phyloP scores from a whole-genome alignment of 2,113 vertebrate species.

The Sinocyclocheilus anophthalmus region DNA sequence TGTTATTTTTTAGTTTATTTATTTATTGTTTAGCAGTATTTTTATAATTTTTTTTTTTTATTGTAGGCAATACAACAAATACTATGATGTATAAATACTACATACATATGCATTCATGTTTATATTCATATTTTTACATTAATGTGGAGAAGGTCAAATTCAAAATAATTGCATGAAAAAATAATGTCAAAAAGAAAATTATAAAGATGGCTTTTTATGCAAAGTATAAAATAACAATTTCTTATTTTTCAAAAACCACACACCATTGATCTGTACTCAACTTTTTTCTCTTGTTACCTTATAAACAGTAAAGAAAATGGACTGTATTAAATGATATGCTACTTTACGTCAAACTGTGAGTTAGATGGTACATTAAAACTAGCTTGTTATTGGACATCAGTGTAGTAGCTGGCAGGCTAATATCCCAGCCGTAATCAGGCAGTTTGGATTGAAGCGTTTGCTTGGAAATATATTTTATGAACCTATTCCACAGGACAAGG shows the following conservation, averaged over 20 bases:
- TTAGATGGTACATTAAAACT: background rate
- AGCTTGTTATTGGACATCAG: slow-evolving; percentile 9
- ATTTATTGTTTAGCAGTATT: background rate
- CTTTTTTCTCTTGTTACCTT: background rate
- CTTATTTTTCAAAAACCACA: background rate
- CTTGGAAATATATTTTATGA: slow-evolving; percentile 3
- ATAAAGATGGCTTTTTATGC: background rate
- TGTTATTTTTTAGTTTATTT: background rate
- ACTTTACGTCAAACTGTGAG: background rate
- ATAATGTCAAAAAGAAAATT: background rate
- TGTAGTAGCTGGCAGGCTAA: background rate
- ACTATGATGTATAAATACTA: background rate
- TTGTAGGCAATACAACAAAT: background rate
- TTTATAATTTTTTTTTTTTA: background rate
- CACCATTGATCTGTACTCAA: background rate
- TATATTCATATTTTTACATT: background rate
- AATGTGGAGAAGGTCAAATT: background rate
- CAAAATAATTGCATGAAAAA: background rate
- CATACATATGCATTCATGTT: background rate
- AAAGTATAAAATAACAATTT: background rate
- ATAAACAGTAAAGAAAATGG: background rate
- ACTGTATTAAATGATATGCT: background rate
- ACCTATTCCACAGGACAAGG: background rate
- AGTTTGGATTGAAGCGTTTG: background rate
- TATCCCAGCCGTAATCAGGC: slow-evolving; percentile 12